Conservation (phyloP, 2,888 invertebrate genomes). For the Pelosia muscerda region DNA sequence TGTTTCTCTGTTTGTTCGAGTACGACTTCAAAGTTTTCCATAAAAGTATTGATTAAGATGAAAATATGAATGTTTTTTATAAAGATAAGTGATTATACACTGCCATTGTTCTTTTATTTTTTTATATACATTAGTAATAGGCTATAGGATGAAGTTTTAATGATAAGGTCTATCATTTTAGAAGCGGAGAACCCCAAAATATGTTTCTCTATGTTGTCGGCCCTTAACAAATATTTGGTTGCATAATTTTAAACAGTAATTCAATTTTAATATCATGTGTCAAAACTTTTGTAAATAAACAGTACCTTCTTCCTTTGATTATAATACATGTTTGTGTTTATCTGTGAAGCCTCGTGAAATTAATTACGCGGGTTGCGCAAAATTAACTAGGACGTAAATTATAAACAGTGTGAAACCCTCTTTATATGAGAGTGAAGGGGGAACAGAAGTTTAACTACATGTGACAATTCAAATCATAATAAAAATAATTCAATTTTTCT, state of each 20-base stretch:
- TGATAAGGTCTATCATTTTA: too few species aligned
- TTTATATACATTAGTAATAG: too few species aligned
- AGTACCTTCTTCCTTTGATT: conserved; percentile 38
- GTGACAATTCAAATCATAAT: background rate
- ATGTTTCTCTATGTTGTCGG: background rate
- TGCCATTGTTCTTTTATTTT: too few species aligned
- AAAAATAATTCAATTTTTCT: too few species aligned
- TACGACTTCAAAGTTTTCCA: too few species aligned
- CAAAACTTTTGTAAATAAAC: conserved; percentile 44
- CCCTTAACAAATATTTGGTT: background rate
- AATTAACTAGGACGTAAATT: conserved; percentile 52
- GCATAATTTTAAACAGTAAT: background rate
- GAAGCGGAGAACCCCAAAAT: too few species aligned
- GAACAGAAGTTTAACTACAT: conserved; percentile 16
- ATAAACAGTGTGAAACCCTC: conserved; percentile 34
- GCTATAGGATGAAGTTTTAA: too few species aligned
- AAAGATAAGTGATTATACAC: too few species aligned
- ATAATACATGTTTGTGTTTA: conserved; percentile 52
- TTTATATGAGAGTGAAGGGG: conserved; percentile 1
- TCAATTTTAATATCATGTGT: conserved; percentile 25
- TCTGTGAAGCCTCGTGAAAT: conserved; percentile 51
- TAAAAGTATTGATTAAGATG: too few species aligned
- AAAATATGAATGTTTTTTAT: too few species aligned
- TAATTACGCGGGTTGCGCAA: conserved; percentile 52
- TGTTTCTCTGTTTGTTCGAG: too few species aligned